A percentile compares a stretch with the other conserved stretches of the same genome.
These are phyloP conservation scores for Cyprinus carpio DNA, from an alignment of 2,113 vertebrate species.

Conservation along the genomic window DNA sequence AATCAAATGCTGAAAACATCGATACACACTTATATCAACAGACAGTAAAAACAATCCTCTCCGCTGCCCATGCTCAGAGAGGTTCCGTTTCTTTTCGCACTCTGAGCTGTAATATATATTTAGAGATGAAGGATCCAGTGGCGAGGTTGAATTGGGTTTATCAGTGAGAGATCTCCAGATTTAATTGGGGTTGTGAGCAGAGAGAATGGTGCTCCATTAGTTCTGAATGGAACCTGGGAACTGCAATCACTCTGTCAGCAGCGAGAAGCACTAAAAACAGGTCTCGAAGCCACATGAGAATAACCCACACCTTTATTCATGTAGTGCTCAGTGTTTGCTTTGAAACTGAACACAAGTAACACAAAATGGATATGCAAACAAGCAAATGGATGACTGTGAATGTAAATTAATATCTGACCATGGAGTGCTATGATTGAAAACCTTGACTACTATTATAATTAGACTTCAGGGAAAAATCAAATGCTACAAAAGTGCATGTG, in stretches of 20 bases:
- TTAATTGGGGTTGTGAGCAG: slow-evolving; percentile 67
- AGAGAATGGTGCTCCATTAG: slow-evolving; percentile 63
- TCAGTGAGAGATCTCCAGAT: slow-evolving; percentile 60
- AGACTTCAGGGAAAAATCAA: background rate
- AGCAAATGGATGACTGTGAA: background rate
- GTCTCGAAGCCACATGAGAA: background rate
- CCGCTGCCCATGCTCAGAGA: background rate
- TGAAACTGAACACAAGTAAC: background rate
- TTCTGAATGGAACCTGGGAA: slow-evolving; percentile 50
- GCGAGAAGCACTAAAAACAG: slow-evolving; percentile 46
- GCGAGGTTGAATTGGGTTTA: slow-evolving; percentile 56
- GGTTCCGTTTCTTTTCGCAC: background rate
- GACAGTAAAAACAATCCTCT: slow-evolving; percentile 15
- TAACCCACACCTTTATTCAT: background rate
- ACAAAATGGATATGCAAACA: background rate
- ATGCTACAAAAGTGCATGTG: background rate
- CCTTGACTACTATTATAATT: background rate
- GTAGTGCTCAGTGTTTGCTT: background rate
- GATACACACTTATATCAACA: slow-evolving; percentile 22
- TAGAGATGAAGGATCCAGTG: slow-evolving; percentile 54
- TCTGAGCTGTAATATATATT: slow-evolving; percentile 48
- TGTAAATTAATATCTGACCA: background rate
- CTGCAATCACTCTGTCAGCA: slow-evolving; percentile 56
- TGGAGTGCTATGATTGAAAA: background rate
- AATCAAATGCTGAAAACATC: slow-evolving; percentile 22